A percentile compares a stretch with the other conserved stretches of the same genome.
Evolutionary conservation across 2,113 vertebrate species (phyloP).

Genomic region (Antigone vipio): DNA sequence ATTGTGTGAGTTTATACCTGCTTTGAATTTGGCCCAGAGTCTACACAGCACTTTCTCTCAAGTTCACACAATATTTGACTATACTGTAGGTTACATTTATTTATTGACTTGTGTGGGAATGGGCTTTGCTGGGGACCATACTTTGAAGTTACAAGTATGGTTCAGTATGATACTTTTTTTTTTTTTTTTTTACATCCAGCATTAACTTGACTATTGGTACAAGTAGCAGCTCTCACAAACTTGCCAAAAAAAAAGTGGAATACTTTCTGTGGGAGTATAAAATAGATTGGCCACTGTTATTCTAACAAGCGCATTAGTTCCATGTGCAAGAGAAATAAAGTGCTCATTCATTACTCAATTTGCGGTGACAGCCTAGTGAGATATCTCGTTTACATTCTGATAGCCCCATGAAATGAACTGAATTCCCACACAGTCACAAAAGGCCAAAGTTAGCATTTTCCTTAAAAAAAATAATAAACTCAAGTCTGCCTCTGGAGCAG

Average conservation of each 20-base stretch:
- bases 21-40: background rate
- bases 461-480: background rate
- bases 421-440: conserved; percentile 42
- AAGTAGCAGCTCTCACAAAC: conserved; percentile 33
- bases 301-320: conserved; percentile 16
- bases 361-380: conserved; percentile 18
- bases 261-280: conserved; percentile 68
- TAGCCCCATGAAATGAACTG: conserved; percentile 13
- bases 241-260: conserved; percentile 10
- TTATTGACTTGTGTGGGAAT: background rate
- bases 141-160: background rate
- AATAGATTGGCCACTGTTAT: conserved; percentile 57
- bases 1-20: background rate
- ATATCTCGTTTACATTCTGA: conserved; percentile 54
- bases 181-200: background rate
- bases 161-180: background rate
- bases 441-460: conserved; percentile 53
- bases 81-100: background rate
- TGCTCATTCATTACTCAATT: conserved; percentile 58
- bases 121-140: background rate
- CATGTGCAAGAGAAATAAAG: conserved; percentile 55
- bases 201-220: conserved; percentile 6
- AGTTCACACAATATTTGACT: background rate
- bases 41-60: background rate
- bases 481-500: conserved; percentile 36